A percentile compares a stretch with the other conserved stretches of the same genome.
Conservation (phyloP, 2,888 invertebrate species). For the Xestia c-nigrum region DNA sequence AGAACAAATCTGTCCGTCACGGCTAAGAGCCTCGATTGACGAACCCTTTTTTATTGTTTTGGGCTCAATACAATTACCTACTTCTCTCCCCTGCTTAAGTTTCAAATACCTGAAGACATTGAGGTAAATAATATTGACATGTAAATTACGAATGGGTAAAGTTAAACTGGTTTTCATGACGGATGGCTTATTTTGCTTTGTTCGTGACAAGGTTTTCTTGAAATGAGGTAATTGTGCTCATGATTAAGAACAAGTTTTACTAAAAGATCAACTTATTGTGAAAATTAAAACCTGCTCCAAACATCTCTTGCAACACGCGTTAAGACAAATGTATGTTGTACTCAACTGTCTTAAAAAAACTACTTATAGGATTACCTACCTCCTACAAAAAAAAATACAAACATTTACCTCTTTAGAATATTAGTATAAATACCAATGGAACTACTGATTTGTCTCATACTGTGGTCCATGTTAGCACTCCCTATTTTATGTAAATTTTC, state of each 20-base stretch:
- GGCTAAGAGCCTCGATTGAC: slow-evolving; percentile 44
- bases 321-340: too few relatives aligned
- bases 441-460: not conserved
- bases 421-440: not conserved
- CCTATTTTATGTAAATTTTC: slow-evolving; percentile 36
- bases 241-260: not conserved
- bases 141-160: not conserved
- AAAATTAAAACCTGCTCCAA: too few relatives aligned
- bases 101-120: slow-evolving; percentile 14
- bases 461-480: not conserved
- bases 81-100: slow-evolving; percentile 18
- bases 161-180: not conserved
- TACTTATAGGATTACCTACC: too few relatives aligned
- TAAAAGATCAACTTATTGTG: not conserved
- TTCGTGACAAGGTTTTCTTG: not conserved
- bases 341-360: too few relatives aligned
- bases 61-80: slow-evolving; percentile 52
- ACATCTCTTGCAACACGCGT: too few relatives aligned
- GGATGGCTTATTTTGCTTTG: not conserved
- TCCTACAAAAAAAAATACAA: too few relatives aligned
- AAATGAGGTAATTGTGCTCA: not conserved
- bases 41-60: slow-evolving; percentile 63
- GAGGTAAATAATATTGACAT: slow-evolving; percentile 23
- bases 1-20: slow-evolving; percentile 56
- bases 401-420: not conserved